A percentile compares a stretch with the other conserved stretches of the same genome.
Evolutionary conservation across 1,140 invertebrate species (phyloP).

Genomic region (Himalopsyche phryganea): DNA sequence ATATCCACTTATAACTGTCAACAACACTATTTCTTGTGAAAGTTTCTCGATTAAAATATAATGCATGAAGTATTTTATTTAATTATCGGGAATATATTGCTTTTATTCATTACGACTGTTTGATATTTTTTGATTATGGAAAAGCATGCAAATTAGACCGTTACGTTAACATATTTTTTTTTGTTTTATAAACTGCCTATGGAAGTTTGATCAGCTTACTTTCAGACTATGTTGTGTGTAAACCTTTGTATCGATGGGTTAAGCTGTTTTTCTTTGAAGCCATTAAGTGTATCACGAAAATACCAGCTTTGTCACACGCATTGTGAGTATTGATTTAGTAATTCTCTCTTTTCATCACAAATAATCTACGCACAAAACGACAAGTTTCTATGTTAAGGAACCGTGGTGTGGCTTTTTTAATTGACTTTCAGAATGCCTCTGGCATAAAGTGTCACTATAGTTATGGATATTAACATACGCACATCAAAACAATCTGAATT

Average conservation of each 20-base stretch:
- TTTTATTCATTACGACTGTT: conserved; percentile 33
- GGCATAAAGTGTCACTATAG: too few species aligned
- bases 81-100: conserved; percentile 29
- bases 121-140: conserved; percentile 32
- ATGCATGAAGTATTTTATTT: conserved; percentile 30
- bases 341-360: neutral
- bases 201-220: conserved; percentile 32
- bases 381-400: too few species aligned
- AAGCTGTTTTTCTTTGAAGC: conserved; percentile 18
- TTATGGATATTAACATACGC: too few species aligned
- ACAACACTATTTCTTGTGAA: too few species aligned
- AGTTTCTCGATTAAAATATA: conserved; percentile 5
- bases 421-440: too few species aligned
- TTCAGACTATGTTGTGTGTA: conserved; percentile 31
- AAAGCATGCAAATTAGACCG: conserved; percentile 32
- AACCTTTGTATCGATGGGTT: conserved; percentile 25
- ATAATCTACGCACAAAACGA: too few species aligned
- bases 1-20: too few species aligned
- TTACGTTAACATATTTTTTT: conserved; percentile 23
- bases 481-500: too few species aligned
- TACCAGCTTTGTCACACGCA: conserved; percentile 3
- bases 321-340: conserved; percentile 24
- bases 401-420: too few species aligned
- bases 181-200: conserved; percentile 27
- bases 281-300: conserved; percentile 19